Evolutionary conservation across 2,113 vertebrate species (phyloP), one percentile per base, ranked within the genome.

Genomic region (Scatophagus argus): DNA sequence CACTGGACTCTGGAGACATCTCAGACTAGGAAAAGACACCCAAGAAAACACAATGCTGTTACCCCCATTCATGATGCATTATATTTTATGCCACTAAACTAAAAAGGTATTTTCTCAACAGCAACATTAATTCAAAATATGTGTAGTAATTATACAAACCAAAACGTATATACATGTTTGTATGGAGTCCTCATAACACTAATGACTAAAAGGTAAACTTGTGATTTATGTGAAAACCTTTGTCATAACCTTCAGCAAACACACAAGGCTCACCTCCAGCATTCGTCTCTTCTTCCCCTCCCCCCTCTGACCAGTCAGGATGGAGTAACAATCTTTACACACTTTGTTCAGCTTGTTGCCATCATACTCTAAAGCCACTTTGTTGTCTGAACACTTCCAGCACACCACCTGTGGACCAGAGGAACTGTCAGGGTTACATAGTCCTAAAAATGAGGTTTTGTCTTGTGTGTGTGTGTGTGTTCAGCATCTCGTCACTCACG

Each of bases 301-400:
- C 72, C 94, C 96, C 19, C 94, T 95, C 38, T 91, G 93, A 23
- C 93, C 93, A 9, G 71, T 95, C 89, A 99, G 93, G 78, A 96
- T 91, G 31, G 91, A 90, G 78, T 94, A 97, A 65, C 97, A 99
- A 82, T 97, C 93, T 86, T 96, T 98, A 77, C 97, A 99, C 29
- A 99, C 97, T 92, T 97, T 98, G 87, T 95, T 99, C 74, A 95
- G 69, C 81, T 96, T 98, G 82, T 96, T 96, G 0, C 95, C 87
- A 3, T 99, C 97, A 1, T 99, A 99, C 75, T 95, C 94, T 0
- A 99, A 93, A 34, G 96, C 89, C 65, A 92, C 95, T 91, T 99
- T 99, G 85, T 97, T 94, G 88, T 99, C 98, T 7, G 97, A 99
- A 89, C 98, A 99, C 89, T 96, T 99, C 96, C 96, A 96, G 76